Evolutionary conservation across 2,888 invertebrate genomes (phyloP), one percentile per base, ranked within the genome.

Genomic region (Trisateles emortualis): DNA sequence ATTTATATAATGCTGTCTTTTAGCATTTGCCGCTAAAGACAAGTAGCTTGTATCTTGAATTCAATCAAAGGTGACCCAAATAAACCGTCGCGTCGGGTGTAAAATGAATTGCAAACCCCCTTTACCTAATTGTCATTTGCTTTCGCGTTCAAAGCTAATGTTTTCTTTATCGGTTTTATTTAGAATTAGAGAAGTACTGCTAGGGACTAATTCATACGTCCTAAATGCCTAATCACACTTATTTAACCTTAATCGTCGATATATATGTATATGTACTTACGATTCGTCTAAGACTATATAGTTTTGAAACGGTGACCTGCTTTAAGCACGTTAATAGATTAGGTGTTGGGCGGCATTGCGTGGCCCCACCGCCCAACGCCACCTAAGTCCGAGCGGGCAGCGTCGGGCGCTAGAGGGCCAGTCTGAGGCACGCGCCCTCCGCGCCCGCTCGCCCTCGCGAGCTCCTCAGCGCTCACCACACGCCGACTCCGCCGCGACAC

Each of bases 351-450:
- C 71, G 78, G 78, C 57, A 71, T 72, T 72, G 74, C 70, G 78
- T 72, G 78, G 74, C 74, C 78, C 74, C 76, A 57, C 81, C 83
- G 79, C 84, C 81, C 81, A 77, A 68, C 76, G 64, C 78, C 79
- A 62, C 76, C 79, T 72, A 71, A 78, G 88, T 84, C 83, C 87
- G 75, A 84, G 81, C 80, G 88, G 87, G 81, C 87, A 84, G 84
- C 79, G 74, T 78, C 73, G 72, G 70, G 64, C 69, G 64, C 60
- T 49, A 49, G 64, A 65, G 65, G 75, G 80, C 78, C 91, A 91
- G 92, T 92, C 88, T 85, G 83, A 81, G 89, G 86, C 82, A 71
- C 84, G 91, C 92, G 90, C 87, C 87, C 88, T 86, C 81, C 84
- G 90, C 88, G 90, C 87, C 84, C 83, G 86, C 90, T 83, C 91